Conservation (phyloP, 2,888 invertebrate species). For the Eurytoma californica region DNA sequence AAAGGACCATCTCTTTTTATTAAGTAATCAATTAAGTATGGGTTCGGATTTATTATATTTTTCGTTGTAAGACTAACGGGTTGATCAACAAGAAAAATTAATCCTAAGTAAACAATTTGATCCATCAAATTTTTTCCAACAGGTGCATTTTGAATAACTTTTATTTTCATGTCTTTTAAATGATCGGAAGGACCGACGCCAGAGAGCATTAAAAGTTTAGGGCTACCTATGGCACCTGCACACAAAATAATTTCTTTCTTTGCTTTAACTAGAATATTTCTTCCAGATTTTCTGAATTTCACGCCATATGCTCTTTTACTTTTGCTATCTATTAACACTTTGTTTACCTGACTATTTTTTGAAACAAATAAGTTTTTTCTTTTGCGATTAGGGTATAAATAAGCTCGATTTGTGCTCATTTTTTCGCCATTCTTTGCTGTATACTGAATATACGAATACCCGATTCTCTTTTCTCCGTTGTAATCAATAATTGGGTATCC, state of each 20-base stretch:
- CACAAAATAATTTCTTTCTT: conserved; percentile 85
- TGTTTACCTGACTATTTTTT: conserved; percentile 79
- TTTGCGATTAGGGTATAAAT: conserved; percentile 78
- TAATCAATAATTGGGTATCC: conserved; percentile 80
- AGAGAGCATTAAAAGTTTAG: conserved; percentile 87
- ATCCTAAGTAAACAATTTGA: conserved; percentile 81
- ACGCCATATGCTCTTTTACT: conserved; percentile 80
- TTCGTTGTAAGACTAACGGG: conserved; percentile 57
- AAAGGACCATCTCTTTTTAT: conserved; percentile 77
- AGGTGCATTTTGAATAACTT: conserved; percentile 77
- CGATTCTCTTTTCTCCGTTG: conserved; percentile 73
- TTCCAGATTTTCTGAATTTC: conserved; percentile 77
- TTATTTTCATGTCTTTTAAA: conserved; percentile 77
- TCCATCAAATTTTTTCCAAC: conserved; percentile 85
- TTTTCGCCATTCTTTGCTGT: conserved; percentile 82
- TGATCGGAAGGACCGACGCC: conserved; percentile 83
- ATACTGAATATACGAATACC: too few relatives aligned
- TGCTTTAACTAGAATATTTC: conserved; percentile 78
- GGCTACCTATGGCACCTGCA: conserved; percentile 86
- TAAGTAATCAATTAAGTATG: conserved; percentile 76
- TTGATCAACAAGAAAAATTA: conserved; percentile 77
- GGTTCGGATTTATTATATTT: conserved; percentile 55
- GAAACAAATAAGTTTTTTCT: conserved; percentile 81
- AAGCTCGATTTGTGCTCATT: conserved; percentile 82
- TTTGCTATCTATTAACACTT: conserved; percentile 78